Base-by-base conservation (phyloP, 2,797 vertebrate genomes). In the Microctenopoma stevenorrisi region DNA sequence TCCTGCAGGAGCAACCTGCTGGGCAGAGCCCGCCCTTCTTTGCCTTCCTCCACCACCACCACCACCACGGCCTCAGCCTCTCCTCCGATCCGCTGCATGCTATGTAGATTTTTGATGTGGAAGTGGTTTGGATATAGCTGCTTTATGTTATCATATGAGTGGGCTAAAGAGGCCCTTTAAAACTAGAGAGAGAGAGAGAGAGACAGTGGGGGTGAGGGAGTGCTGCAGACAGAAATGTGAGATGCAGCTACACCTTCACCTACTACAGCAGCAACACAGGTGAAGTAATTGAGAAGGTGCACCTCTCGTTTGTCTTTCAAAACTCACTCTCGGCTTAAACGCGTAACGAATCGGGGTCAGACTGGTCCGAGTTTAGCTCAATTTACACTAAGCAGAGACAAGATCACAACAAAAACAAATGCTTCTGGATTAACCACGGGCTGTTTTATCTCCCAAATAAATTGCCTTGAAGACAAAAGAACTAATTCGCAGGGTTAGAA, bases 381-480 rank as follows among this genome's bases (percentile, higher is more conserved):
- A 83, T 88, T 88, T 83, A 86, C 79, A 78, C 69, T 82, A 74
- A 80, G 75, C n/a, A 60, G 55, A 82, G 59, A 60, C 48, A 22
- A 65, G 76, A 89, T 76, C 75, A 81, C 83, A 86, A 82, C 68
- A 74, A 70, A 85, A 84, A 64, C 76, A 83, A 85, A 77, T 22
- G 66, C 72, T 76, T 76, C 52, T 66, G 83, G 90, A 91, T 90
- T 89, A 89, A 83, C 86, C 76, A 75, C 64, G 50, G 83, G 72
- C 78, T 82, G 81, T 89, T 90, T 89, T 83, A 90, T 89, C 84
- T 86, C 68, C 7, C 0, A 82, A 86, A 88, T 88, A 91, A 90
- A 91, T 91, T 89, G 83, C 88, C 88, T 86, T 84, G 82, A 82
- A 88, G 83, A 89, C 81, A 90, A 92, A 91, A 88, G 68, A 79